These are phyloP conservation scores for Picathartes gymnocephalus DNA, from an alignment of 2,113 vertebrate species.

Conservation along the genomic window DNA sequence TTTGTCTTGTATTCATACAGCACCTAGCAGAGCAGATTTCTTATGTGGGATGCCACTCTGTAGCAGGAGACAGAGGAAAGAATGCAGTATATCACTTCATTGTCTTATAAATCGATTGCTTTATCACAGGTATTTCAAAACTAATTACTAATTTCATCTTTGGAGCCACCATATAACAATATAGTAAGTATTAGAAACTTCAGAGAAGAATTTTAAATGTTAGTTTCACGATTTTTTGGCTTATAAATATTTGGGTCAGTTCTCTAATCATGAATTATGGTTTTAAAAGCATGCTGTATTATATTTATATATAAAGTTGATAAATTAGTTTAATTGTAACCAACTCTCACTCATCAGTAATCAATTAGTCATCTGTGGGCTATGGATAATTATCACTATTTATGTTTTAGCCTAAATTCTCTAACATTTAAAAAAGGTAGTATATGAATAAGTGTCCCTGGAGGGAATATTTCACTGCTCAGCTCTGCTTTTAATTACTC, in stretches of 20 bases:
- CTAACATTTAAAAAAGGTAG: neutral
- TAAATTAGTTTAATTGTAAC: neutral
- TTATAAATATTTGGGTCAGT: neutral
- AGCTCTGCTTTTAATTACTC: slow-evolving; percentile 32
- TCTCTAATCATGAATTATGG: neutral
- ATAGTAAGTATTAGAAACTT: neutral
- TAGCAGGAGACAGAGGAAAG: neutral
- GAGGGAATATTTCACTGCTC: neutral
- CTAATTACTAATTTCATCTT: neutral
- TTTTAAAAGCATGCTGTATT: neutral
- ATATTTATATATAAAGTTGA: neutral
- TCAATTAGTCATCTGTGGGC: neutral
- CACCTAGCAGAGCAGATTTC: neutral
- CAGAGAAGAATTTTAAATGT: neutral
- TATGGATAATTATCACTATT: neutral
- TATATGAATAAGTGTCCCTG: neutral
- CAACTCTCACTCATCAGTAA: neutral
- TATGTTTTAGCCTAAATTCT: neutral
- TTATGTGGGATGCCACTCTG: neutral
- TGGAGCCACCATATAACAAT: neutral
- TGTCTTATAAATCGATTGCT: neutral
- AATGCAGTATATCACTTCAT: neutral
- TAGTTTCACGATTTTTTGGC: neutral
- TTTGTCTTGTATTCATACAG: neutral
- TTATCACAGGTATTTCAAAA: neutral